phyloP scores from a whole-genome alignment of 2,888 invertebrate genomes.

The Chorisops tibialis region DNA sequence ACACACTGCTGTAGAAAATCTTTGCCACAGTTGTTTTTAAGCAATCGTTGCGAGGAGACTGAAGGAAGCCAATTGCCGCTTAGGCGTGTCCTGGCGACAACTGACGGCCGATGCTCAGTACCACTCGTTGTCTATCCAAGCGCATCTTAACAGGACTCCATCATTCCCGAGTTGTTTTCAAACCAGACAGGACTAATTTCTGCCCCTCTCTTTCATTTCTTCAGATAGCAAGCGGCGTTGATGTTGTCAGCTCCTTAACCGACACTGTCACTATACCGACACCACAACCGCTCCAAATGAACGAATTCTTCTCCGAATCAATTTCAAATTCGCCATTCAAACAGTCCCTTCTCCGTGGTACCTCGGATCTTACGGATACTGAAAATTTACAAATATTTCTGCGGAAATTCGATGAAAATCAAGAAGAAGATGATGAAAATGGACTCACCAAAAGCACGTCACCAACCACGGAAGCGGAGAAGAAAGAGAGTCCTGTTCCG shows the following conservation, averaged over 20 bases:
- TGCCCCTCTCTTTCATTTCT: not conserved
- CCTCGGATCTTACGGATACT: constrained; percentile 42
- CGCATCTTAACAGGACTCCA: not conserved
- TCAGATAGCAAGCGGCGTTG: constrained; percentile 67
- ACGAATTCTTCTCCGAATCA: constrained; percentile 48
- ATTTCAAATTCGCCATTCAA: constrained; percentile 50
- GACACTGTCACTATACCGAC: constrained; percentile 50
- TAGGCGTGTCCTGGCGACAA: no score
- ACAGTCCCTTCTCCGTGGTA: constrained; percentile 36
- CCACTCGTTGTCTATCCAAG: not conserved
- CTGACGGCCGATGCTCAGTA: no score
- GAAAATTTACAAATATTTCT: constrained; percentile 47
- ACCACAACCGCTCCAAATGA: constrained; percentile 46
- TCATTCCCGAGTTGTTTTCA: not conserved
- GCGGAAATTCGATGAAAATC: constrained; percentile 52
- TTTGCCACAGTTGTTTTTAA: no score
- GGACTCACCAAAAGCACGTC: not conserved
- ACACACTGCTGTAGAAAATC: no score
- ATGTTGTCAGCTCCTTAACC: constrained; percentile 66
- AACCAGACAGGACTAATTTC: not conserved
- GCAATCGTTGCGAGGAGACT: no score
- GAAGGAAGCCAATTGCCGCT: no score
- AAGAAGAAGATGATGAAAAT: constrained; percentile 34
- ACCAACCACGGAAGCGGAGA: not conserved
- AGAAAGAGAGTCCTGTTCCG: not conserved